These are phyloP conservation scores for Clunio marinus DNA, from an alignment of 2,888 invertebrate species.

Conservation along the genomic window DNA sequence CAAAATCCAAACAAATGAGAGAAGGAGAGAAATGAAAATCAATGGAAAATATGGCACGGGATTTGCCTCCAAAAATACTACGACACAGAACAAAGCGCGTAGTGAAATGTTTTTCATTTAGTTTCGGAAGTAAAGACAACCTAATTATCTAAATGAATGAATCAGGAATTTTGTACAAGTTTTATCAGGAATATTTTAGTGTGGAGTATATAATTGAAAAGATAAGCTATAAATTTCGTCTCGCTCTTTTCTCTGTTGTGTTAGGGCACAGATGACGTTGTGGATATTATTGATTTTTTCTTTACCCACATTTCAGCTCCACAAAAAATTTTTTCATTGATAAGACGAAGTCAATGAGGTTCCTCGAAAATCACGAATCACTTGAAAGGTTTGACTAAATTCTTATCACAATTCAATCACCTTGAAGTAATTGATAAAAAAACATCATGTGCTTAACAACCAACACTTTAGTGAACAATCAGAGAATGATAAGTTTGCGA, in stretches of 20 bases:
- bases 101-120: neutral
- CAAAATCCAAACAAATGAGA: neutral
- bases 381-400: neutral
- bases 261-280: neutral
- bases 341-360: neutral
- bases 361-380: neutral
- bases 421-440: conserved; percentile 15
- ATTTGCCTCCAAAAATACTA: conserved; percentile 20
- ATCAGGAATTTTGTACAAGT: no score
- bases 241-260: neutral
- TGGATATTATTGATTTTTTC: neutral
- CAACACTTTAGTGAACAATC: neutral
- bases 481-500: no score
- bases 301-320: neutral
- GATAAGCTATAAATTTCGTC: no score
- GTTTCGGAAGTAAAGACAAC: neutral
- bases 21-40: neutral
- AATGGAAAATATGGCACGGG: no score
- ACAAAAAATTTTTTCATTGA: conserved; percentile 6
- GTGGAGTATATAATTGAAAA: no score
- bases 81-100: neutral
- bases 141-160: neutral
- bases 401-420: conserved; percentile 11
- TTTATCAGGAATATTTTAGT: no score
- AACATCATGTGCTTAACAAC: neutral